phyloP scores from a whole-genome alignment of 2,888 invertebrate species.

The Acanthosepion lycidas region DNA sequence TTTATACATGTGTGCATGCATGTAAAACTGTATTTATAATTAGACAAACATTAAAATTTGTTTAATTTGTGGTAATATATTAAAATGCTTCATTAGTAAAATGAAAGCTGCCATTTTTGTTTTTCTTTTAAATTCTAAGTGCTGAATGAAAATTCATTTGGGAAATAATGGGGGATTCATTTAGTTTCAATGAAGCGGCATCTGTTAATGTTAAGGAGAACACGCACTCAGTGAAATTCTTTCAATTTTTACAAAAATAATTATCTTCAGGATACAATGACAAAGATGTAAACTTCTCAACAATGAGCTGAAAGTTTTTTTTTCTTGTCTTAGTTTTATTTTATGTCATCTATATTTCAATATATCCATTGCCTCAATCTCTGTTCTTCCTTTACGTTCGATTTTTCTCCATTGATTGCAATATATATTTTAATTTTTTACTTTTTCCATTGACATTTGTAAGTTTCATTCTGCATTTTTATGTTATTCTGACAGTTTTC shows the following conservation, averaged over 20 bases:
- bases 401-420: no score
- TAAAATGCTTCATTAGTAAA: background rate
- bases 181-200: background rate
- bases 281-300: background rate
- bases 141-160: conserved; percentile 8
- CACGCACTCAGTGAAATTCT: background rate
- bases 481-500: background rate
- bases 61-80: background rate
- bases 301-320: background rate
- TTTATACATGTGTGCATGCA: background rate
- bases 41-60: background rate
- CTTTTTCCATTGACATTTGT: background rate
- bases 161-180: background rate
- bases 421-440: no score
- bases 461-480: background rate
- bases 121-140: conserved; percentile 18
- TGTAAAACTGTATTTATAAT: background rate
- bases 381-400: background rate
- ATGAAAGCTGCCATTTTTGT: background rate
- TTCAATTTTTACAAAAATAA: background rate
- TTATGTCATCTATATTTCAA: background rate
- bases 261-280: background rate
- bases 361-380: background rate
- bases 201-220: background rate
- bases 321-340: background rate